Conservation (phyloP, 1,140 invertebrate species). For the Pseudobourletiella spinata region DNA sequence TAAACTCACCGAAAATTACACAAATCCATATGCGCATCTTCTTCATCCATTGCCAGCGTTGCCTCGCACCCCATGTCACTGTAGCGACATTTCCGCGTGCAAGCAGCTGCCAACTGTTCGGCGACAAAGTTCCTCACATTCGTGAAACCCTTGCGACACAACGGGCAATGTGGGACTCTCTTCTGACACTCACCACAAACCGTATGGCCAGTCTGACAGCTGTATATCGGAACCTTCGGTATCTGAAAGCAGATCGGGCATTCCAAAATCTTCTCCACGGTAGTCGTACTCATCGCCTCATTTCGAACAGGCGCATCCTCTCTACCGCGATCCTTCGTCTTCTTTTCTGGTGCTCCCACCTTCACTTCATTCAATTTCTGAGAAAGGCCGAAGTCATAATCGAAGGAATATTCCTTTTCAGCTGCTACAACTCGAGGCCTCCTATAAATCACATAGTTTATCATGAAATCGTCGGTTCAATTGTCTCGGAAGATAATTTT, state of each 20-base stretch:
- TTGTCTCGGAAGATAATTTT: too few species aligned
- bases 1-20: neutral
- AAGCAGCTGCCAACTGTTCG: neutral
- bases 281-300: neutral
- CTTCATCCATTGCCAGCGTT: neutral
- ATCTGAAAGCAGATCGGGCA: conserved; percentile 26
- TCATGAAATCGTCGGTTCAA: too few species aligned
- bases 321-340: neutral
- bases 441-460: too few species aligned
- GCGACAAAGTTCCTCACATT: neutral
- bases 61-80: neutral
- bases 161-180: neutral
- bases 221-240: conserved; percentile 24
- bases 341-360: too few species aligned
- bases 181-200: conserved; percentile 15
- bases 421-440: too few species aligned
- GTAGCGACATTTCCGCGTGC: neutral
- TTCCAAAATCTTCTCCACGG: conserved; percentile 5
- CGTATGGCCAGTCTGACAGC: conserved; percentile 23
- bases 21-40: neutral
- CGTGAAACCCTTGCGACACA: neutral
- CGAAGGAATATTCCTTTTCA: too few species aligned
- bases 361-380: too few species aligned
- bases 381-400: too few species aligned
- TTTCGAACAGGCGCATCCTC: too few species aligned